Evolutionary conservation across 2,797 vertebrate species (phyloP).

Genomic region (Aselliscus stoliczkanus): DNA sequence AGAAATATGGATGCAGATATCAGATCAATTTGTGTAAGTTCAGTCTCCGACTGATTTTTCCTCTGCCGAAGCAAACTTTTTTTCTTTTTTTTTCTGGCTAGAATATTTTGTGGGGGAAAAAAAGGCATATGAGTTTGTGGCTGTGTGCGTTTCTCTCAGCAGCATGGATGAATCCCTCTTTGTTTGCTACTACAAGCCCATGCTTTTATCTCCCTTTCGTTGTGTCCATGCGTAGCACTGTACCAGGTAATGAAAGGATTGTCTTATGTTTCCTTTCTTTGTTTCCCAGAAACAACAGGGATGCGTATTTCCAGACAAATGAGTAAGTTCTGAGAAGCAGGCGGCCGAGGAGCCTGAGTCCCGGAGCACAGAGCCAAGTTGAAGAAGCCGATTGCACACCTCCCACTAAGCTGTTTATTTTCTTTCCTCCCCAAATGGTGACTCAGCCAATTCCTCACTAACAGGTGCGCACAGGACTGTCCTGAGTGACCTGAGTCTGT

Average conservation of each 20-base stretch:
- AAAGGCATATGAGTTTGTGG: neutral
- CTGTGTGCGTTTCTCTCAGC: neutral
- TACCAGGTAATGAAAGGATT: constrained; percentile 36
- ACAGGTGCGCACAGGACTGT: accelerated
- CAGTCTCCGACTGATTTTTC: neutral
- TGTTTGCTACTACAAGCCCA: neutral
- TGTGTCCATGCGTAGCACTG: neutral
- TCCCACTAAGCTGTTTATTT: neutral
- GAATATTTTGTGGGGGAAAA: neutral
- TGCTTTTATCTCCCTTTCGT: neutral
- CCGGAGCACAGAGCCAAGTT: accelerated
- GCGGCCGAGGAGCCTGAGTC: neutral
- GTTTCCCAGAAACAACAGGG: constrained; percentile 16
- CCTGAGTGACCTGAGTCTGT: accelerated
- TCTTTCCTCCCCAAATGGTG: neutral
- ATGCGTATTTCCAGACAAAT: neutral
- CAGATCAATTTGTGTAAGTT: neutral
- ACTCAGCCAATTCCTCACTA: accelerated
- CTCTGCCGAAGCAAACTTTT: neutral
- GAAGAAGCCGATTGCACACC: accelerated
- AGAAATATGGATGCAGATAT: neutral
- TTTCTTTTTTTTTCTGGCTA: neutral
- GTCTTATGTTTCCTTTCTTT: constrained; percentile 37
- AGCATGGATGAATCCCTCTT: neutral
- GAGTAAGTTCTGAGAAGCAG: neutral